Evolutionary conservation across 2,113 vertebrate genomes (phyloP).

Genomic region (Rhegmatorhina hoffmannsi): DNA sequence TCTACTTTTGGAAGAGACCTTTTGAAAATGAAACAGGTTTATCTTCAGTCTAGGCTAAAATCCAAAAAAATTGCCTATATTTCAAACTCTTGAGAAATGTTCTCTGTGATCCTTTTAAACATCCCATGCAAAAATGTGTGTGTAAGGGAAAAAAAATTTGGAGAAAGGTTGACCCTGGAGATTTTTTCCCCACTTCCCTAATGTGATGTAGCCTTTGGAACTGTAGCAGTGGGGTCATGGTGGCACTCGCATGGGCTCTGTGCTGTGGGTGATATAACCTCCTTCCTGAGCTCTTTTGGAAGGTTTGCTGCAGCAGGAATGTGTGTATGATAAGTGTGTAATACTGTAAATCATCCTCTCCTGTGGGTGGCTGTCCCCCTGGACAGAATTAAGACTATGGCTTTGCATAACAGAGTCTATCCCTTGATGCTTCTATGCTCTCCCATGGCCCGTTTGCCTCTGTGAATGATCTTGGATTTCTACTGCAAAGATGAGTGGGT

Average conservation of each 20-base stretch:
- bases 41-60: conserved; percentile 62
- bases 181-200: background rate
- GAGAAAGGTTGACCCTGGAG: background rate
- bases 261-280: background rate
- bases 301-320: background rate
- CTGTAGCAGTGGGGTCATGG: background rate
- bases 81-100: conserved; percentile 25
- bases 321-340: background rate
- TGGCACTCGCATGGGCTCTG: background rate
- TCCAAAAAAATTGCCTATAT: conserved; percentile 56
- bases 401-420: background rate
- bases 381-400: background rate
- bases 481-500: background rate
- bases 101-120: background rate
- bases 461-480: background rate
- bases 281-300: background rate
- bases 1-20: conserved; percentile 68
- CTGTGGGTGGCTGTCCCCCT: background rate
- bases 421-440: background rate
- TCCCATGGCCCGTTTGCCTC: background rate
- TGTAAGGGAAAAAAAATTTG: background rate
- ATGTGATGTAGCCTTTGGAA: background rate
- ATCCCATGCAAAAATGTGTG: background rate
- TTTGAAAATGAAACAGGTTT: conserved; percentile 62
- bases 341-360: background rate